phyloP scores from a whole-genome alignment of 2,888 invertebrate species.

The Noctua fimbriata region DNA sequence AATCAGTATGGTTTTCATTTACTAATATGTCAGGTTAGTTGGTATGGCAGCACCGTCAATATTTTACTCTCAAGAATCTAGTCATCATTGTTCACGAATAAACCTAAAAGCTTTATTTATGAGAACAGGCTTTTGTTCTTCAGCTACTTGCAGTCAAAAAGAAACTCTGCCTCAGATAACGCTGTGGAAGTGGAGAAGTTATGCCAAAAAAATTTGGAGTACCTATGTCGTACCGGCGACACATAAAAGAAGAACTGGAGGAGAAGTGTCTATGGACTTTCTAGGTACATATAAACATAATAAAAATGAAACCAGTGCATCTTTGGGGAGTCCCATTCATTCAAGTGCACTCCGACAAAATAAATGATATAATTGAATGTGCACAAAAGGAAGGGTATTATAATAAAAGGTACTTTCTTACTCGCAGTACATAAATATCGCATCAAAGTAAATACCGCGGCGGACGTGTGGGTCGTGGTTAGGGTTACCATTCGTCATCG shows the following conservation, averaged over 20 bases:
- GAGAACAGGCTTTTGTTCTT: not conserved
- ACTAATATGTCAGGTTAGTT: not conserved
- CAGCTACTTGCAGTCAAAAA: not conserved
- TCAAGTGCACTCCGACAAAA: constrained; percentile 1
- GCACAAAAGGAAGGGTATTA: constrained; percentile 30
- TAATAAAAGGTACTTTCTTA: constrained; percentile 40
- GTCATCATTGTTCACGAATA: too few relatives aligned
- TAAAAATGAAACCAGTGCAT: not conserved
- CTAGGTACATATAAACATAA: not conserved
- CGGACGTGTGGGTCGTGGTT: constrained; percentile 59
- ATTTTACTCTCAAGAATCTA: too few relatives aligned
- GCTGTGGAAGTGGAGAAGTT: not conserved
- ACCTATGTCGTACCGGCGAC: too few relatives aligned
- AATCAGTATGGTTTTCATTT: not conserved
- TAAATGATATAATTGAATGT: constrained; percentile 38
- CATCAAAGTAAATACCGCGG: constrained; percentile 63
- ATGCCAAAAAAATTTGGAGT: not conserved
- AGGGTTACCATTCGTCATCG: constrained; percentile 7
- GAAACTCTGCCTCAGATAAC: not conserved
- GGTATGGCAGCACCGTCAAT: not conserved
- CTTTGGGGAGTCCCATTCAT: constrained; percentile 19
- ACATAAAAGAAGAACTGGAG: not conserved
- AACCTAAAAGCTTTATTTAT: not conserved
- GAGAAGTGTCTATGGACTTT: not conserved
- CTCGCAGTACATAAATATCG: constrained; percentile 51